Evolutionary conservation across 2,888 invertebrate species (phyloP), one percentile per base, ranked within the genome.

Genomic region (Ariolimax columbianus): DNA sequence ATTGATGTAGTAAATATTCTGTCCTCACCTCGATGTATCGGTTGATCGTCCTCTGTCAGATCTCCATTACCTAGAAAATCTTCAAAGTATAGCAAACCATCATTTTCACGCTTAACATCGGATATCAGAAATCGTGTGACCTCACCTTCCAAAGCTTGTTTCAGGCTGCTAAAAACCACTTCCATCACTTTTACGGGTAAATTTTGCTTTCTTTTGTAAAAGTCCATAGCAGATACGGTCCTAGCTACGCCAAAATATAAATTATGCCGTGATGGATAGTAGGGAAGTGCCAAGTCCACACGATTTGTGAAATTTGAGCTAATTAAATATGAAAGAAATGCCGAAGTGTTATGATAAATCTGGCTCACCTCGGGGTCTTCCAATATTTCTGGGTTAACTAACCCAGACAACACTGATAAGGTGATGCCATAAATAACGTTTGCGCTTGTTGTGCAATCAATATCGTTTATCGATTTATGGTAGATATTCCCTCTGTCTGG

Each of bases 1-100:
- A 91, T 91, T 0, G 90, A 87, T 4, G 92, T 91, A 0, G 91
- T 91, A 86, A 90, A 92, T 36, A 92, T 86, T 33, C 92, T 81
- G 72, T 92, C 92, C 84, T 92, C 91, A 6, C 89, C 91, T 11
- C 88, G 81, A 26, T 19, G 9, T 26, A 79, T 6, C 3, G 40
- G 23, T n/a, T 79, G 17, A 17, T 66, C n/a, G 38, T 63, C 40
- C 26, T 63, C 38, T 19, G 79, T 38, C 26, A 66, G 0, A 14
- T 79, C 66, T 26, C 26, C 79, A 9, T 66, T 66, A 14, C 79
- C 30, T 6, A 66, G 66, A 66, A 66, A 66, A 30, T 66, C 66
- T 14, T 66, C 66, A 66, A 66, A 66, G 14, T 66, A 66, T 7
- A 66, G 7, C 4, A 30, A n/a, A 6, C 66, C 66, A 66, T 70